Percentiles rank a stretch among this genome's conserved stretches.
Conservation (phyloP, 2,113 vertebrate genomes). For the Nerophis ophidion region DNA sequence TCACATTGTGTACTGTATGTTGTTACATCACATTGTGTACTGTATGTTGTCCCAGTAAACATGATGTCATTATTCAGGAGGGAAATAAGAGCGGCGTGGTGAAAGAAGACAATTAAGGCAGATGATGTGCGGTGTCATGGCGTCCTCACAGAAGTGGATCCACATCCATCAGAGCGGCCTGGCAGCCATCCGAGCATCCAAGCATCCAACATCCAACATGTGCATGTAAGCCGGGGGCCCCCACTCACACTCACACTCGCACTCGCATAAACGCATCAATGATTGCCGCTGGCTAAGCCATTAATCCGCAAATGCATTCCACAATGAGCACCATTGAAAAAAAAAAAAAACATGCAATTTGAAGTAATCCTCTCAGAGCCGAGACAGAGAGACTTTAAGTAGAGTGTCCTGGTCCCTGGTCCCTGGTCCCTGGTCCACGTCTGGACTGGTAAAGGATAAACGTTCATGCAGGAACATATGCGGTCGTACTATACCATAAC, state of each 20-base stretch:
- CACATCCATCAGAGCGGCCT: constrained; percentile 57
- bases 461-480: constrained; percentile 17
- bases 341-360: constrained; percentile 57
- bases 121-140: constrained; percentile 64
- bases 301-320: constrained; percentile 75
- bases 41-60: no score
- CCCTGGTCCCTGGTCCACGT: constrained; percentile 12
- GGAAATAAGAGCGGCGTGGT: constrained; percentile 11
- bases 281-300: constrained; percentile 74
- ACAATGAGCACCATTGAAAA: constrained; percentile 66
- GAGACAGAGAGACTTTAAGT: constrained; percentile 61
- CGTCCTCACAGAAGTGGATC: constrained; percentile 66
- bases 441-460: constrained; percentile 42
- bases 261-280: constrained; percentile 73
- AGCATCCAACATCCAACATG: constrained; percentile 58
- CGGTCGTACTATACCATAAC: constrained; percentile 17
- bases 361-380: constrained; percentile 64
- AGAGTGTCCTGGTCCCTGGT: constrained; percentile 24
- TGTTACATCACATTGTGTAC: no score
- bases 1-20: no score
- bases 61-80: no score
- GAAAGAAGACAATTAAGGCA: constrained; percentile 60
- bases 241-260: no score
- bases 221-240: constrained; percentile 62
- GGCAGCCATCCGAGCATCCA: constrained; percentile 35